Evolutionary conservation across 2,797 vertebrate species (phyloP).

Genomic region (Acrossocheilus fasciatus): DNA sequence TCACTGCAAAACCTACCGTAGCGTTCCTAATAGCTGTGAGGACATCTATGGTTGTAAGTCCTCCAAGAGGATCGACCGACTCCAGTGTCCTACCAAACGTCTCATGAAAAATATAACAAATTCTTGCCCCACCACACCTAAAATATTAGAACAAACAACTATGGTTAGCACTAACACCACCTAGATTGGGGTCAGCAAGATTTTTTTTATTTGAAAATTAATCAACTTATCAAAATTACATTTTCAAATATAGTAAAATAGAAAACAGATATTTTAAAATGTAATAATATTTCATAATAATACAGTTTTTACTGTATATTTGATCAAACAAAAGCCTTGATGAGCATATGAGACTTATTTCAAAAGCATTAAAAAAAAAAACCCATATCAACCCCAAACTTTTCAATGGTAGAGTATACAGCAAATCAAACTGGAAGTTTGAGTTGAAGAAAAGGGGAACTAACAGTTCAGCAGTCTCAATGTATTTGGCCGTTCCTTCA

Average conservation of each 20-base stretch:
- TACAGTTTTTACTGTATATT: background rate
- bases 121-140: conserved; percentile 97
- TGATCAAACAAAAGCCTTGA: background rate
- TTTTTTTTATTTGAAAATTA: background rate
- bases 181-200: background rate
- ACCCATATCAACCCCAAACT: background rate
- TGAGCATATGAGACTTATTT: background rate
- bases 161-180: background rate
- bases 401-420: background rate
- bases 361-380: background rate
- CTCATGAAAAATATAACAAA: conserved; percentile 99
- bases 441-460: conserved; percentile 60
- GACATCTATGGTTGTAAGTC: conserved; percentile 97
- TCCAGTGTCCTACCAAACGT: conserved; percentile 98
- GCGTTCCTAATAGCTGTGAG: conserved; percentile 98
- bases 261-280: background rate
- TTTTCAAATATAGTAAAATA: background rate
- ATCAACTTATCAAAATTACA: background rate
- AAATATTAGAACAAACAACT: conserved; percentile 49
- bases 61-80: conserved; percentile 96
- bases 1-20: conserved; percentile 82
- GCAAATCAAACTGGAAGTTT: background rate
- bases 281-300: background rate
- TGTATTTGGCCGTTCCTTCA: conserved; percentile 98
- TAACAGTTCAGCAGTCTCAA: conserved; percentile 98